Base-by-base conservation (phyloP, 2,888 invertebrate genomes). In the Phyllotreta striolata region DNA sequence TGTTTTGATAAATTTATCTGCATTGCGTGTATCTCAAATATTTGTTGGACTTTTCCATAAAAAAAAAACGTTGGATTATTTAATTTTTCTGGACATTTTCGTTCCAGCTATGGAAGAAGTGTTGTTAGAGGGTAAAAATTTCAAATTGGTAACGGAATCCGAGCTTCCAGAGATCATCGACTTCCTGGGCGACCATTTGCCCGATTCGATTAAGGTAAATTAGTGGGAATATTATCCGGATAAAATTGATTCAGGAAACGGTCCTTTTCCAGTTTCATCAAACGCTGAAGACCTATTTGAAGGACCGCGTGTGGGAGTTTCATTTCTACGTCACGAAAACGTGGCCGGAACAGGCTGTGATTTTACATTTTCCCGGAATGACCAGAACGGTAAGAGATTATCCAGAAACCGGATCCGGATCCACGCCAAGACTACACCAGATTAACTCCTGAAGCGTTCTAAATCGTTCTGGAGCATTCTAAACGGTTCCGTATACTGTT, bases 261-360 rank as follows among this genome's bases (percentile, higher is more conserved):
- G 4, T 64, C 12, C 61, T 55, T 74, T 87, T 87, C 49, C 84
- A 93, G 93, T 93, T 93, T 85, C 93, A 93, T 84, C 93, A 93
- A 86, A 93, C 93, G 80, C 87, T 93, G 82, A 88, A 90, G 86
- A 93, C 93, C 84, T 93, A 90, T 87, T 87, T 91, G 83, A 90
- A 89, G 85, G 91, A 93, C 84, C 89, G 89, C 79, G 91, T 93
- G 83, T 93, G 93, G 93, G 89, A 93, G 82, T 93, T 93, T 85
- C 86, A 92, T 84, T 93, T 93, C 86, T 93, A 93, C 88, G 91
- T 93, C 81, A 88, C 91, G 77, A 92, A 93, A 83, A 89, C 87
- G 82, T 93, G 93, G 93, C 93, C 93, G 62, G 91, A 92, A 75
- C 88, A 91, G 76, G 90, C 91, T 74, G 90, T 93, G 79, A 90